A percentile compares a stretch with the other conserved stretches of the same genome.
These are phyloP conservation scores for Channa argus DNA, from an alignment of 2,113 vertebrate species.

Conservation along the genomic window DNA sequence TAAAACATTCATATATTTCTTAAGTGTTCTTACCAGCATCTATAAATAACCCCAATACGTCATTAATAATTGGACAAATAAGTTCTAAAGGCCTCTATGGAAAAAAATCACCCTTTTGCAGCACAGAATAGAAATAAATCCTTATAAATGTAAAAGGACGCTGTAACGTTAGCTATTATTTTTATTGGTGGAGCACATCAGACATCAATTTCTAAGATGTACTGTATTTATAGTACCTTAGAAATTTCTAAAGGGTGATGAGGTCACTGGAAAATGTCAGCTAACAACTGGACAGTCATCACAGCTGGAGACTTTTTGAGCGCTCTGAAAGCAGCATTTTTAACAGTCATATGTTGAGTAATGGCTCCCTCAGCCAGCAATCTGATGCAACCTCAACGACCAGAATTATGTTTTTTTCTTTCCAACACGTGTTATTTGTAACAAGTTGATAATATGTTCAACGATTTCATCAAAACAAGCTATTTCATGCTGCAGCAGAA, in stretches of 20 bases:
- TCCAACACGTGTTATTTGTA: conserved; percentile 15
- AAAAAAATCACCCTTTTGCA: neutral
- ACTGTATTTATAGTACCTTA: conserved; percentile 28
- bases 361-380: conserved; percentile 19
- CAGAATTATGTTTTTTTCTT: conserved; percentile 5
- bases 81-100: neutral
- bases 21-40: neutral
- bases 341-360: conserved; percentile 7
- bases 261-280: conserved; percentile 46
- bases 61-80: conserved; percentile 5
- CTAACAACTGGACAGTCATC: conserved; percentile 56
- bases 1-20: neutral
- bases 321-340: conserved; percentile 8
- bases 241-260: conserved; percentile 10
- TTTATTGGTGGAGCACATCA: conserved; percentile 11
- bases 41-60: conserved; percentile 10
- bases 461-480: conserved; percentile 18
- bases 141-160: conserved; percentile 1
- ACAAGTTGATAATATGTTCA: conserved; percentile 9
- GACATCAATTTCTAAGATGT: conserved; percentile 10
- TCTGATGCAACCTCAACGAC: conserved; percentile 1
- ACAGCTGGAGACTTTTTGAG: conserved; percentile 65
- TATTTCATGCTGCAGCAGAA: conserved; percentile 22
- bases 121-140: conserved; percentile 16
- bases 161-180: conserved; percentile 16